These are phyloP conservation scores for Hyposoter dolosus DNA, from an alignment of 2,888 invertebrate species.

Conservation along the genomic window DNA sequence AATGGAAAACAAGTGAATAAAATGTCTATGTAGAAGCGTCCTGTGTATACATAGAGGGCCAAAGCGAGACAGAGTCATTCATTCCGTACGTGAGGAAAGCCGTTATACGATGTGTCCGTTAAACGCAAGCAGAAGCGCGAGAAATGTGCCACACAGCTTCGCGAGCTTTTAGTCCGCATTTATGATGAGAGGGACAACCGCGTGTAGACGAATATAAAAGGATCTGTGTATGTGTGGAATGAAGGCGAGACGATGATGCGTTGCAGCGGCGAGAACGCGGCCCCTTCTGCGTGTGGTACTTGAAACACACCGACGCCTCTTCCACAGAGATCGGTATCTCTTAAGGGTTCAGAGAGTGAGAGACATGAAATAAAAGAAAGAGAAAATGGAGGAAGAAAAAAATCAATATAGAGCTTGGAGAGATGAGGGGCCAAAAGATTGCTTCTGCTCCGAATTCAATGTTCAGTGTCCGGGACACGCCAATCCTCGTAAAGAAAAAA, in stretches of 20 bases:
- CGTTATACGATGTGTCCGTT: slow-evolving; percentile 50
- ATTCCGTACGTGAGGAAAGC: slow-evolving; percentile 46
- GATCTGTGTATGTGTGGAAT: neutral
- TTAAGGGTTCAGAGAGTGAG: slow-evolving; percentile 39
- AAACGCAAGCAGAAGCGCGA: slow-evolving; percentile 43
- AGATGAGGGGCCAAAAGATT: slow-evolving; percentile 48
- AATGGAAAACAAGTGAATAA: slow-evolving; percentile 27
- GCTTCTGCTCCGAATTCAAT: slow-evolving; percentile 47
- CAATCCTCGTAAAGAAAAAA: neutral
- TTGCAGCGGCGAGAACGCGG: slow-evolving; percentile 16
- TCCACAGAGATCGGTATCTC: slow-evolving; percentile 60
- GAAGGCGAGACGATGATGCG: slow-evolving; percentile 14
- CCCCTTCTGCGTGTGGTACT: slow-evolving; percentile 33
- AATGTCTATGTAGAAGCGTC: neutral
- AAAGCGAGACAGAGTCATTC: slow-evolving; percentile 1
- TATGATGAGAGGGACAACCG: slow-evolving; percentile 50
- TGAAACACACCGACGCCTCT: slow-evolving; percentile 65
- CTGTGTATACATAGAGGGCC: slow-evolving; percentile 3
- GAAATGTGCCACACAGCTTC: slow-evolving; percentile 58
- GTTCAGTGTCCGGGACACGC: slow-evolving; percentile 33
- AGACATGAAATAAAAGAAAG: slow-evolving; percentile 16
- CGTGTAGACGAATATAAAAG: slow-evolving; percentile 17
- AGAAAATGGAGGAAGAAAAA: slow-evolving; percentile 11
- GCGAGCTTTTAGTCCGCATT: slow-evolving; percentile 35
- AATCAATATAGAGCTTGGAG: slow-evolving; percentile 20